A percentile compares a stretch with the other conserved stretches of the same genome.
Conservation (phyloP, 2,888 invertebrate species). For the Barypeithes pellucidus region DNA sequence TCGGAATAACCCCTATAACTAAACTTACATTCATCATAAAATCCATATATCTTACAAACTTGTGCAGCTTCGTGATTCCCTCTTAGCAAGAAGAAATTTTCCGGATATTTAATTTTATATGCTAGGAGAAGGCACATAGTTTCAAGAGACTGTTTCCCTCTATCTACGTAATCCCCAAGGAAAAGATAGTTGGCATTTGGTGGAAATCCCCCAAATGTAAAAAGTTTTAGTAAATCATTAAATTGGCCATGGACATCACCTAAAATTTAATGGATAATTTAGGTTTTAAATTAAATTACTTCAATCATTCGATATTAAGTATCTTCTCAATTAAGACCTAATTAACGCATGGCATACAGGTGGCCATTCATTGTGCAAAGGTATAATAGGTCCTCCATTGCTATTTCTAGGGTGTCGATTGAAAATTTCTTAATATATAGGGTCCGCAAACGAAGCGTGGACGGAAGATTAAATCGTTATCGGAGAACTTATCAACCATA, state of each 20-base stretch:
- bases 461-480: too few species aligned
- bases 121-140: constrained; percentile 78
- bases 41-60: constrained; percentile 79
- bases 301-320: too few species aligned
- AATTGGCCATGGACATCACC: constrained; percentile 80
- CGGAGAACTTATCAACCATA: too few species aligned
- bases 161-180: constrained; percentile 76
- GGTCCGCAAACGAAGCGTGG: too few species aligned
- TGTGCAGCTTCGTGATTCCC: constrained; percentile 81
- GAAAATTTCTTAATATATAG: too few species aligned
- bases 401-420: too few species aligned
- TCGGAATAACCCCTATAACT: not conserved
- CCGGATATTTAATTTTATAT: constrained; percentile 81
- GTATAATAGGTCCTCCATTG: too few species aligned
- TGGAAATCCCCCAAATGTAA: constrained; percentile 79
- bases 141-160: constrained; percentile 78
- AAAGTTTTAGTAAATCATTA: constrained; percentile 76
- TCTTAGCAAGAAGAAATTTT: constrained; percentile 79
- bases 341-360: too few species aligned
- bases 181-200: constrained; percentile 80
- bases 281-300: too few species aligned
- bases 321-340: too few species aligned
- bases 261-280: constrained; percentile 57
- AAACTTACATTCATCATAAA: constrained; percentile 77
- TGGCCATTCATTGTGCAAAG: too few species aligned